These are phyloP conservation scores for Phasianus colchicus DNA, from an alignment of 2,113 vertebrate genomes.

Conservation along the genomic window DNA sequence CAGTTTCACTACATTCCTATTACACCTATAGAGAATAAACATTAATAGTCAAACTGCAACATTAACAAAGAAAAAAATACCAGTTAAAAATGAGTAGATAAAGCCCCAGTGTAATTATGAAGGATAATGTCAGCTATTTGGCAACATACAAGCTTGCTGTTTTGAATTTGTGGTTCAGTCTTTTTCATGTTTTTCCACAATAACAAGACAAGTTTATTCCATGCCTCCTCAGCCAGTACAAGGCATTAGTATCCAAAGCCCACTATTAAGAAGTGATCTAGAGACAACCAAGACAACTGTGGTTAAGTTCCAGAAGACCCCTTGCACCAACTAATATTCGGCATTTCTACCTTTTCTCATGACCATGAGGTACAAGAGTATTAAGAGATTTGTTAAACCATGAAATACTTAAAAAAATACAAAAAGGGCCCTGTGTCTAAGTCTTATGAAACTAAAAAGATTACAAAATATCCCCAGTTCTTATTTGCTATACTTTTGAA, in stretches of 20 bases:
- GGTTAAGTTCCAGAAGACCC: not conserved
- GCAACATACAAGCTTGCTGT: not conserved
- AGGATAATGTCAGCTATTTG: not conserved
- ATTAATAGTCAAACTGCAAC: not conserved
- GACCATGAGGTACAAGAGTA: not conserved
- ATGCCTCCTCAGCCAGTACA: not conserved
- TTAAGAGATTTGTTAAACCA: not conserved
- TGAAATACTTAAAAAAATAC: not conserved
- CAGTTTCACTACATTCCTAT: not conserved
- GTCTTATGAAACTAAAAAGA: slow-evolving; percentile 44
- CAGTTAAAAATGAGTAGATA: not conserved
- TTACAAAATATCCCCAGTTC: slow-evolving; percentile 31
- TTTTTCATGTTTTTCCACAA: not conserved
- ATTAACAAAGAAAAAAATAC: not conserved
- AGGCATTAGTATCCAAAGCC: not conserved
- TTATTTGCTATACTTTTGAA: not conserved
- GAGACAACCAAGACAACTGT: not conserved
- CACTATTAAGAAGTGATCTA: not conserved
- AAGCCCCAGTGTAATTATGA: not conserved
- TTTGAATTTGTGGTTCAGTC: not conserved
- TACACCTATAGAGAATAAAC: not conserved
- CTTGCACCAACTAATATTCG: not conserved
- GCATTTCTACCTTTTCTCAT: not conserved
- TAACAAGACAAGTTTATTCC: not conserved
- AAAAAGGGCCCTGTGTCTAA: slow-evolving; percentile 3